Evolutionary conservation across 2,888 invertebrate species (phyloP), one percentile per base, ranked within the genome.

Genomic region (Fragum fragum): DNA sequence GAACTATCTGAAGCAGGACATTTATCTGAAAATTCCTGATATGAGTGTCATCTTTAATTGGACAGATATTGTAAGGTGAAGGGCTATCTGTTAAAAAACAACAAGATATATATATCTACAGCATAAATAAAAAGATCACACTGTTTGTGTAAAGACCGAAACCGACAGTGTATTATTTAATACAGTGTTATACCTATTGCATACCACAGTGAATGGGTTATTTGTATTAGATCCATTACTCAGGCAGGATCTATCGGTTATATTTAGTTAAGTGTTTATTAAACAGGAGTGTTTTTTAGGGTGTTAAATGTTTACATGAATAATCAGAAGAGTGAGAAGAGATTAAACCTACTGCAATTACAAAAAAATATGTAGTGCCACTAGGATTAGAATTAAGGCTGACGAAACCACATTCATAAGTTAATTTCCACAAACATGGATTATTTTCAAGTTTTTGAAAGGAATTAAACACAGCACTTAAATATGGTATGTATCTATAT

Each of bases 231-330:
- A 61, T 61, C n/a, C 6, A 66, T 66, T 66, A 66, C 66, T 66
- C 66, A 66, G 21, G n/a, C 42, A 66, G 66, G 66, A 66, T 66
- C 66, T 42, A 36, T 21, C 16, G 26, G 66, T 66, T 66, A 66
- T 42, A 66, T 42, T 42, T 66, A 66, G 66, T 39, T 42, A 61
- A 66, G 66, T 66, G 66, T 66, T 66, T 66, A 39, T 42, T 42
- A 66, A 42, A 66, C 14, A 66, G 66, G 66, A 66, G 66, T 66
- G 66, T 66, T 66, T 66, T 66, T 63, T 63, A 6, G 63, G 63
- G 36, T 57, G 57, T 57, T 28, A 57, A 57, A 28, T 63, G 32
- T 63, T 63, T 63, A 26, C 28, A 28, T 63, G 23, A 63, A 63
- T 32, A 63, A 63, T 36, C 32, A 36, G 36, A 42, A 66, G 36